phyloP scores from a whole-genome alignment of 2,113 vertebrate genomes.

The Cyprinus carpio region DNA sequence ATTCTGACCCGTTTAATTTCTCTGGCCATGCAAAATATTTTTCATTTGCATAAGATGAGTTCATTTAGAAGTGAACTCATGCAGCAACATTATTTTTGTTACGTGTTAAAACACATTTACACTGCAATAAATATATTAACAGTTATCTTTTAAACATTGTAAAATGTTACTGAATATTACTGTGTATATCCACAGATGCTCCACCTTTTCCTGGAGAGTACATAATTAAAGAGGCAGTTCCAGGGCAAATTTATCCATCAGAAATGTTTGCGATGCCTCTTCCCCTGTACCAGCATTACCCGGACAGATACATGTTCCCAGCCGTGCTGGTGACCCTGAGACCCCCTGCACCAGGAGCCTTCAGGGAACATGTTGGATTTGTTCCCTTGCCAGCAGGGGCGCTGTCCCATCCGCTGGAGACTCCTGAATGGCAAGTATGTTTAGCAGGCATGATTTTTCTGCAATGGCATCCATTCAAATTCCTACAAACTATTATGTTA shows the following conservation, averaged over 20 bases:
- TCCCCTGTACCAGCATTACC: constrained; percentile 43
- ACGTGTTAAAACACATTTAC: not conserved
- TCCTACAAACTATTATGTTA: not conserved
- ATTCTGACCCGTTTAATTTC: not conserved
- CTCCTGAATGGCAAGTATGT: constrained; percentile 49
- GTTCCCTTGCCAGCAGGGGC: constrained; percentile 29
- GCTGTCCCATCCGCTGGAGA: constrained; percentile 18
- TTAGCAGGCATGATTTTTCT: not conserved
- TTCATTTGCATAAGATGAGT: not conserved
- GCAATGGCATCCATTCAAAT: not conserved
- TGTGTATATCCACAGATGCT: constrained; percentile 31
- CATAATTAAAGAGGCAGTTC: not conserved
- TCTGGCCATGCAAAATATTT: not conserved
- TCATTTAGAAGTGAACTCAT: not conserved
- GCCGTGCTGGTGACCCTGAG: constrained; percentile 50
- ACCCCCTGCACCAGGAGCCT: constrained; percentile 4
- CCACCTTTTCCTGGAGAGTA: constrained; percentile 11
- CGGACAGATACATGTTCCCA: constrained; percentile 29
- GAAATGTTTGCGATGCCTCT: constrained; percentile 25
- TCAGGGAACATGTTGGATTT: constrained; percentile 24
- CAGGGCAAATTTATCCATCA: not conserved
- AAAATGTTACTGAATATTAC: not conserved
- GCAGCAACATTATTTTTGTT: not conserved
- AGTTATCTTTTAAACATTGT: not conserved
- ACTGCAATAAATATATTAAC: not conserved